Evolutionary conservation across 2,888 invertebrate genomes (phyloP).

Genomic region (Scrobipalpa costella): DNA sequence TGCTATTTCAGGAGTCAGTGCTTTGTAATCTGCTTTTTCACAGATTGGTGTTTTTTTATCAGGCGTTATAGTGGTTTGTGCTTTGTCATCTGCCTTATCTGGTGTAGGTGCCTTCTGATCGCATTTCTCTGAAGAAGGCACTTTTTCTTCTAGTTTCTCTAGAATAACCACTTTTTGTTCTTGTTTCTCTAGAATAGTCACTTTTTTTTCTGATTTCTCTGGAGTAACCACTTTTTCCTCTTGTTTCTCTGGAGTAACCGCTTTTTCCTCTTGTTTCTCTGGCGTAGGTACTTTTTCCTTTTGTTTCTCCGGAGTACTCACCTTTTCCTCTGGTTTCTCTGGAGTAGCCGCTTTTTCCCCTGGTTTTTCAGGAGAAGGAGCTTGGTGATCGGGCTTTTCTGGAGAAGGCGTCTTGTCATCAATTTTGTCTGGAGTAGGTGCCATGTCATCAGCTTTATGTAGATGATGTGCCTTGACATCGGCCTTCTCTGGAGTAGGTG

Average conservation of each 20-base stretch:
- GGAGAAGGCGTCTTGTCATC: slow-evolving; percentile 26
- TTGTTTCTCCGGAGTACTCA: background rate
- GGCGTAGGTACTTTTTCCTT: slow-evolving; percentile 21
- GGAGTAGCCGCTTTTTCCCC: background rate
- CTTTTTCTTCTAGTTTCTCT: slow-evolving; percentile 26
- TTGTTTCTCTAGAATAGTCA: background rate
- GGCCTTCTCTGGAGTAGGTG: slow-evolving; percentile 6
- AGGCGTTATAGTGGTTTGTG: slow-evolving; percentile 25
- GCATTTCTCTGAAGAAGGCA: slow-evolving; percentile 11
- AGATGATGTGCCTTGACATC: too few species aligned
- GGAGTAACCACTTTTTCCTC: slow-evolving; percentile 16
- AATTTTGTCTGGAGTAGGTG: slow-evolving; percentile 28
- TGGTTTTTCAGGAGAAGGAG: background rate
- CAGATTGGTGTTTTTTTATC: slow-evolving; percentile 23
- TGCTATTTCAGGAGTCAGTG: slow-evolving; percentile 7
- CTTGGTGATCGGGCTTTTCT: slow-evolving; percentile 18
- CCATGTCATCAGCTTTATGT: background rate
- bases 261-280: slow-evolving; percentile 1
- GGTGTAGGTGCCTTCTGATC: slow-evolving; percentile 30
- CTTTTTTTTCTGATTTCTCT: background rate
- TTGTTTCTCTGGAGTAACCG: background rate
- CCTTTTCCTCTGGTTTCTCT: slow-evolving; percentile 20
- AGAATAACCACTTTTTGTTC: background rate
- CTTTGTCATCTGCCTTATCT: slow-evolving; percentile 23
- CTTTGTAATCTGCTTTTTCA: slow-evolving; percentile 25